Conservation (phyloP, 2,888 invertebrate genomes). For the Pherbina coryleti region DNA sequence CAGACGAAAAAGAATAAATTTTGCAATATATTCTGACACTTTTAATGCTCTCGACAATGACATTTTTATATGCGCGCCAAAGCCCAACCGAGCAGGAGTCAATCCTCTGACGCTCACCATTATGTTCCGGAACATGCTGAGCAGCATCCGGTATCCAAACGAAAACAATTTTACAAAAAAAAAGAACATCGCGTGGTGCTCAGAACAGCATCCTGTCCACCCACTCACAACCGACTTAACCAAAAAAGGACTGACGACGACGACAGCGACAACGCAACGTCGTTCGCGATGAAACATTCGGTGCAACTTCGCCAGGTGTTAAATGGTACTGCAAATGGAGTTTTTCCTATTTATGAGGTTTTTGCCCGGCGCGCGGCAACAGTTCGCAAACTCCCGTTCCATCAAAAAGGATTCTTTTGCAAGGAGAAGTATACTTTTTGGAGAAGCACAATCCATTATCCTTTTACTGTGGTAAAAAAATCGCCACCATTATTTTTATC, state of each 20-base stretch:
- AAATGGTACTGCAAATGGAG: conserved; percentile 44
- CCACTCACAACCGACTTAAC: neutral
- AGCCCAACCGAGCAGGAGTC: conserved; percentile 41
- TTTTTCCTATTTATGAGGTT: conserved; percentile 49
- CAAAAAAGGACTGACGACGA: neutral
- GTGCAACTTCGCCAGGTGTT: conserved; percentile 47
- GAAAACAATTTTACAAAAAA: conserved; percentile 1
- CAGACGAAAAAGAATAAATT: conserved; percentile 42
- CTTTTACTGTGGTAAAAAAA: conserved; percentile 31
- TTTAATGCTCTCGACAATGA: conserved; percentile 48
- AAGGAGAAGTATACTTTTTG: neutral
- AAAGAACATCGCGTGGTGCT: neutral
- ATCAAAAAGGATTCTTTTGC: conserved; percentile 31
- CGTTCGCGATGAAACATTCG: neutral
- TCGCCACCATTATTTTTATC: conserved; percentile 40
- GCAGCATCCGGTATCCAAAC: conserved; percentile 34
- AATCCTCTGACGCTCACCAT: conserved; percentile 33
- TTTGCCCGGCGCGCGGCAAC: conserved; percentile 48
- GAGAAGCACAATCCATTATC: conserved; percentile 32
- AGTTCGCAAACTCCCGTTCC: conserved; percentile 18
- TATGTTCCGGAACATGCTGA: conserved; percentile 40
- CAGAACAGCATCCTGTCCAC: neutral
- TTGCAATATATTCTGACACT: conserved; percentile 47
- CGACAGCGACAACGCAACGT: neutral
- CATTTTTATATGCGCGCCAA: conserved; percentile 45